A percentile compares a stretch with the other conserved stretches of the same genome.
phyloP scores from a whole-genome alignment of 2,888 invertebrate genomes.

The Selenia dentaria region DNA sequence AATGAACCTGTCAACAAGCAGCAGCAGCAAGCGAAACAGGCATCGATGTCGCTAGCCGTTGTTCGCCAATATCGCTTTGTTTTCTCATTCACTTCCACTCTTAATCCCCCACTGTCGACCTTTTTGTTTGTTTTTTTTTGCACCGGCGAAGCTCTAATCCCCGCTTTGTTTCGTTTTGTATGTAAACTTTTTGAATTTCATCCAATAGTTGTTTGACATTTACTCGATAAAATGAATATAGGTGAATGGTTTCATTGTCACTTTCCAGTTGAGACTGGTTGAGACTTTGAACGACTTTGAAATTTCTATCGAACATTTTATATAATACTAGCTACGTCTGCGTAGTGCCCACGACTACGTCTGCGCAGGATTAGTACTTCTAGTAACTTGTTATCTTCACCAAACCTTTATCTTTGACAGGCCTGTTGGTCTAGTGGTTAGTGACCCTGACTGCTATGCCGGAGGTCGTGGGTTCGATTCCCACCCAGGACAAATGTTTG shows the following conservation, averaged over 20 bases:
- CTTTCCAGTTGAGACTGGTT: no score
- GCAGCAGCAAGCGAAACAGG: constrained; percentile 29
- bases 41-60: constrained; percentile 21
- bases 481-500: no score
- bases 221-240: constrained; percentile 21
- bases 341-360: no score
- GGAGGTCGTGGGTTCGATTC: no score
- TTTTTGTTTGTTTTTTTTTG: constrained; percentile 40
- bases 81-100: constrained; percentile 36
- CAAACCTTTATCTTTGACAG: no score
- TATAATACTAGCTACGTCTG: no score
- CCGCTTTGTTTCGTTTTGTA: constrained; percentile 34
- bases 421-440: no score
- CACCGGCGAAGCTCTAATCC: constrained; percentile 27
- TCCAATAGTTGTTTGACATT: constrained; percentile 31
- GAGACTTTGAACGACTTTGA: no score
- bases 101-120: constrained; percentile 37
- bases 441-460: no score
- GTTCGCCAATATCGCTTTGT: constrained; percentile 36
- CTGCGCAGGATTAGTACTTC: no score
- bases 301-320: no score
- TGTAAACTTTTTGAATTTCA: constrained; percentile 25
- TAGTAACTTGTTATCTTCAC: no score
- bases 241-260: constrained; percentile 4
- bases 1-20: constrained; percentile 46